Conservation (phyloP, 2,888 invertebrate genomes). For the Papilio demoleus region DNA sequence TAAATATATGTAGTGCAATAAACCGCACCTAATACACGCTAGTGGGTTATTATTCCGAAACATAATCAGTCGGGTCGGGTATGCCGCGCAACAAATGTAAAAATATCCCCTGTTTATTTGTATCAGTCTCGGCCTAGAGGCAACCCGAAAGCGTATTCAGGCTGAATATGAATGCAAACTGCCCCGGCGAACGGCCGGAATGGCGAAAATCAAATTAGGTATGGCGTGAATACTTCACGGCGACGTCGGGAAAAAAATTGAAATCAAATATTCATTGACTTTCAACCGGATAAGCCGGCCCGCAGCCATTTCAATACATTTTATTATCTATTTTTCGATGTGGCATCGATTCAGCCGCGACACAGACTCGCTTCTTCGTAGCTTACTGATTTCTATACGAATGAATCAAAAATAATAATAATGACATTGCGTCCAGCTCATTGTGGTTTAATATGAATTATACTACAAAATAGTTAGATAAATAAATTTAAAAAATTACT, state of each 20-base stretch:
- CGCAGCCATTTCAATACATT: conserved; percentile 83
- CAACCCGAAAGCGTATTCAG: conserved; percentile 82
- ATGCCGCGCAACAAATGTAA: conserved; percentile 78
- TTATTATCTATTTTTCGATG: conserved; percentile 81
- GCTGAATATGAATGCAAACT: conserved; percentile 84
- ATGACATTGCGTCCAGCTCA: conserved; percentile 1
- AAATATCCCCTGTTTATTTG: conserved; percentile 83
- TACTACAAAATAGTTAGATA: too few relatives aligned
- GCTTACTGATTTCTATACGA: conserved; percentile 56
- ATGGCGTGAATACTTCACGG: conserved; percentile 84
- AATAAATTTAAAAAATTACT: too few relatives aligned
- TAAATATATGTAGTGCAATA: conserved; percentile 29
- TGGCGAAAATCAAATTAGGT: conserved; percentile 84
- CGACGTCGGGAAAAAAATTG: conserved; percentile 81
- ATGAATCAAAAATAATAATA: conserved; percentile 52
- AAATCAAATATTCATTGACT: conserved; percentile 84
- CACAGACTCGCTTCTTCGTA: conserved; percentile 55
- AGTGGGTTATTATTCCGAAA: conserved; percentile 75
- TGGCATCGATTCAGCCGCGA: conserved; percentile 55
- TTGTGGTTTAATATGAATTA: too few relatives aligned
- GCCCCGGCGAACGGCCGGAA: conserved; percentile 79
- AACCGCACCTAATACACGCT: conserved; percentile 40
- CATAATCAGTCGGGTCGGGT: conserved; percentile 82
- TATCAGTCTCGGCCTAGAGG: conserved; percentile 79
- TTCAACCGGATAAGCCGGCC: conserved; percentile 83